Evolutionary conservation across 2,113 vertebrate species (phyloP).

Genomic region (Pituophis catenifer): DNA sequence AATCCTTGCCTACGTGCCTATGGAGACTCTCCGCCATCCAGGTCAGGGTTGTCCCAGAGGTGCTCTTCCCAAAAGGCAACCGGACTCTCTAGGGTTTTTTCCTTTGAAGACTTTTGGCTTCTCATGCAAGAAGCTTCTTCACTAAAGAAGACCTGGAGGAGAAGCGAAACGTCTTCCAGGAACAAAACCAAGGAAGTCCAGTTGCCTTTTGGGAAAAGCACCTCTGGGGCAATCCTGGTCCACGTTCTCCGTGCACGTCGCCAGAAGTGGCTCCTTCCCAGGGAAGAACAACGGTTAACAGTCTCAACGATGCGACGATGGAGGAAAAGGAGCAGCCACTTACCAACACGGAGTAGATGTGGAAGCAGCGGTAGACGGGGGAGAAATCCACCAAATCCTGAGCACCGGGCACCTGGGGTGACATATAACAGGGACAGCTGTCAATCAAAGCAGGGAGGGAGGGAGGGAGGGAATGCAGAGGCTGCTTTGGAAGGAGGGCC

Average conservation of each 20-base stretch:
- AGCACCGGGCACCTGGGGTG: conserved; percentile 83
- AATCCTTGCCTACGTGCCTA: no score
- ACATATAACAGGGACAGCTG: not conserved
- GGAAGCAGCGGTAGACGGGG: conserved; percentile 93
- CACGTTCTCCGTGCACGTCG: not conserved
- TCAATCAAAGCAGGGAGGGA: not conserved
- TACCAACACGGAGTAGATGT: conserved; percentile 92
- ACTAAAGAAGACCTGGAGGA: no score
- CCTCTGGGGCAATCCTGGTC: not conserved
- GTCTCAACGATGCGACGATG: not conserved
- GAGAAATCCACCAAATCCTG: conserved; percentile 98
- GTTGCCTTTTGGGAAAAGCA: no score
- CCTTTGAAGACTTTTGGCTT: no score
- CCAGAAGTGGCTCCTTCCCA: not conserved
- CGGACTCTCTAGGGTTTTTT: no score
- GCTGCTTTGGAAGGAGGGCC: not conserved
- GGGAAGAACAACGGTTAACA: not conserved
- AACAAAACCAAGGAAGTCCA: no score
- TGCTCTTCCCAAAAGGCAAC: no score
- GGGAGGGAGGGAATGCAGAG: not conserved
- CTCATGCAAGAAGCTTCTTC: no score
- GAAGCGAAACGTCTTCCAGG: no score
- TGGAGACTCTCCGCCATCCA: no score
- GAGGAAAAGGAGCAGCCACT: conserved; percentile 50
- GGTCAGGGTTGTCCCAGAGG: no score